These are phyloP conservation scores for Arvicanthis niloticus DNA, from an alignment of 2,113 vertebrate species.

Conservation along the genomic window DNA sequence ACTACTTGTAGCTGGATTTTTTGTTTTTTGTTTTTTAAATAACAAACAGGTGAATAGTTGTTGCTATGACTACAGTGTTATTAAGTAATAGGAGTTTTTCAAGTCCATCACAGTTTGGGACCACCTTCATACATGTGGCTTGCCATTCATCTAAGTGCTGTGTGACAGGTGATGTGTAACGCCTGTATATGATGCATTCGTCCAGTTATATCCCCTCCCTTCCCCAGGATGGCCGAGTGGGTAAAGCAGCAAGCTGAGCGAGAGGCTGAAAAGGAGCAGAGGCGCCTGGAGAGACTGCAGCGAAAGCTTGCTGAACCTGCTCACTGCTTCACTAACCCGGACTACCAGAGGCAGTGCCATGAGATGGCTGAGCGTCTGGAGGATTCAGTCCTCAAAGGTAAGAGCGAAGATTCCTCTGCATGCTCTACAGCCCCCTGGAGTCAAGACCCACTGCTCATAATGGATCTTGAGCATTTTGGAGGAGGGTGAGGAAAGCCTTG, in stretches of 20 bases:
- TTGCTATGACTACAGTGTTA: neutral
- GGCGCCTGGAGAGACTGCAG: conserved; percentile 93
- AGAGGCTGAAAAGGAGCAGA: conserved; percentile 95
- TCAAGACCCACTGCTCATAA: neutral
- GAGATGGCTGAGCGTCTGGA: conserved; percentile 95
- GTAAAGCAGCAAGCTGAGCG: conserved; percentile 95
- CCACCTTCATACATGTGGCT: neutral
- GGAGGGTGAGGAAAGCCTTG: neutral
- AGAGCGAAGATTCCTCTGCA: neutral
- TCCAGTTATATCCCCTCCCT: neutral
- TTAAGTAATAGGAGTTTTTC: neutral
- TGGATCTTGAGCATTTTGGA: too few species aligned
- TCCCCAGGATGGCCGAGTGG: conserved; percentile 96
- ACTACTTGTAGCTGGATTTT: neutral
- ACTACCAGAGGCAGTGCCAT: conserved; percentile 94
- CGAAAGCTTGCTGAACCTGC: conserved; percentile 93
- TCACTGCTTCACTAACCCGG: conserved; percentile 89
- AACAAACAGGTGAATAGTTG: neutral
- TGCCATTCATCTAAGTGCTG: neutral
- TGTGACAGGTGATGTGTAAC: neutral
- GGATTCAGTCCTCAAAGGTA: conserved; percentile 96
- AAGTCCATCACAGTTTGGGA: neutral
- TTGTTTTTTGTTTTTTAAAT: neutral
- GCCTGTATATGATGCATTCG: fast-evolving
- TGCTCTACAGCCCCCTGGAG: neutral